These are phyloP conservation scores for Oryzias melastigma DNA, from an alignment of 2,113 vertebrate species.

Conservation along the genomic window DNA sequence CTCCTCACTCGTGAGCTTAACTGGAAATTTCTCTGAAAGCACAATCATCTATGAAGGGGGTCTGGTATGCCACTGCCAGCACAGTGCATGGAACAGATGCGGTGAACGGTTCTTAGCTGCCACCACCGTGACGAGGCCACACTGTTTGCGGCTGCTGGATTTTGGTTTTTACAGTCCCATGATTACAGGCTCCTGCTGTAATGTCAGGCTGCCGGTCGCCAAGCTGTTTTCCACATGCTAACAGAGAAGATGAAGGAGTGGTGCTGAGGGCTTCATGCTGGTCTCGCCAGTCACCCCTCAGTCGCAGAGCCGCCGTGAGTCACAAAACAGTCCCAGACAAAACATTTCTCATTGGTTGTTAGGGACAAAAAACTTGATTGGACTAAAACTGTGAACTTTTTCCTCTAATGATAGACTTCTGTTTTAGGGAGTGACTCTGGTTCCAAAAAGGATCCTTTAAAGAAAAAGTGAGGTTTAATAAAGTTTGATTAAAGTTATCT, in stretches of 20 bases:
- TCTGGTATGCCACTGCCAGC: conserved; percentile 62
- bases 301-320: conserved; percentile 58
- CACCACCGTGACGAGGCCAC: conserved; percentile 73
- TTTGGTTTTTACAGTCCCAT: conserved; percentile 77
- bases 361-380: conserved; percentile 59
- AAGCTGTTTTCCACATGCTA: conserved; percentile 73
- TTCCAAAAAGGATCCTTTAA: conserved; percentile 29
- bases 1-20: conserved; percentile 29
- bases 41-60: conserved; percentile 60
- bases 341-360: conserved; percentile 56
- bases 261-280: conserved; percentile 52
- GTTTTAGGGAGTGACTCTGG: conserved; percentile 36
- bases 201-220: conserved; percentile 76
- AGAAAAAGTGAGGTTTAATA: conserved; percentile 30
- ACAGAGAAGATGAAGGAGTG: conserved; percentile 64
- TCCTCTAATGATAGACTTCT: conserved; percentile 57
- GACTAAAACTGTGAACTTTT: conserved; percentile 51
- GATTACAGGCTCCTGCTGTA: conserved; percentile 78
- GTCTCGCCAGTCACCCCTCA: conserved; percentile 65
- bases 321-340: conserved; percentile 52
- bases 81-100: conserved; percentile 65
- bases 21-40: conserved; percentile 60
- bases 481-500: conserved; percentile 29
- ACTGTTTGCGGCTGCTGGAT: conserved; percentile 77
- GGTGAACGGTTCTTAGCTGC: conserved; percentile 63